Percentiles rank a stretch among this genome's conserved stretches.
phyloP scores from a whole-genome alignment of 2,113 vertebrate genomes.

The Brienomyrus longianalis region DNA sequence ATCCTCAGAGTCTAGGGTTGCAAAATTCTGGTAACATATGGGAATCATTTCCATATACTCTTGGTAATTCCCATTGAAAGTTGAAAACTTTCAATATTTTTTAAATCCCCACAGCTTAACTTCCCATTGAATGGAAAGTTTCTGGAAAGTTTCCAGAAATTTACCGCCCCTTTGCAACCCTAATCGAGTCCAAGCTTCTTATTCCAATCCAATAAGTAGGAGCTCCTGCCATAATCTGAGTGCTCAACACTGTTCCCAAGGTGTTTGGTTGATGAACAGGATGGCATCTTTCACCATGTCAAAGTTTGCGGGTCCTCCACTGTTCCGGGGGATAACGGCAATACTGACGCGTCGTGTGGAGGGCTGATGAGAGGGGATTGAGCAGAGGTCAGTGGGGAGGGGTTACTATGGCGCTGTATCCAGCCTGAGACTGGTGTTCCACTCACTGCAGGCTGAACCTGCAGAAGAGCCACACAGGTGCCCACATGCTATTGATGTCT shows the following conservation, averaged over 20 bases:
- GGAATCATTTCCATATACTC: too few relatives aligned
- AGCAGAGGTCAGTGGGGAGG: background rate
- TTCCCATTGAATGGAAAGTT: too few relatives aligned
- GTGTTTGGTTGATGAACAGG: background rate
- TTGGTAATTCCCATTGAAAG: too few relatives aligned
- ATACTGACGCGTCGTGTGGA: slow-evolving; percentile 77
- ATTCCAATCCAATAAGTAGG: background rate
- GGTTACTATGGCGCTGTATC: background rate
- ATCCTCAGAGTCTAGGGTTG: background rate
- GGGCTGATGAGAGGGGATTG: slow-evolving; percentile 42
- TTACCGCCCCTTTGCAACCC: too few relatives aligned
- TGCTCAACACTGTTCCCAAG: background rate
- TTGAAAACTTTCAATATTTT: too few relatives aligned
- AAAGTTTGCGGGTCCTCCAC: slow-evolving; percentile 51
- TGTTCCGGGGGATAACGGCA: slow-evolving; percentile 67
- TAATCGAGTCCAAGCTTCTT: background rate
- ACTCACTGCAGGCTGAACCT: background rate
- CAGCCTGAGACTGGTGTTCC: background rate
- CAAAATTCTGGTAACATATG: too few relatives aligned
- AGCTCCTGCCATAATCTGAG: background rate
- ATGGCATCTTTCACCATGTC: slow-evolving; percentile 48
- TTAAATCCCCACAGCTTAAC: too few relatives aligned
- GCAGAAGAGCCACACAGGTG: background rate
- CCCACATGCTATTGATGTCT: background rate
- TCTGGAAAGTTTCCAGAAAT: too few relatives aligned